Base-by-base conservation (phyloP, 2,113 vertebrate species). In the Nettapus auritus region DNA sequence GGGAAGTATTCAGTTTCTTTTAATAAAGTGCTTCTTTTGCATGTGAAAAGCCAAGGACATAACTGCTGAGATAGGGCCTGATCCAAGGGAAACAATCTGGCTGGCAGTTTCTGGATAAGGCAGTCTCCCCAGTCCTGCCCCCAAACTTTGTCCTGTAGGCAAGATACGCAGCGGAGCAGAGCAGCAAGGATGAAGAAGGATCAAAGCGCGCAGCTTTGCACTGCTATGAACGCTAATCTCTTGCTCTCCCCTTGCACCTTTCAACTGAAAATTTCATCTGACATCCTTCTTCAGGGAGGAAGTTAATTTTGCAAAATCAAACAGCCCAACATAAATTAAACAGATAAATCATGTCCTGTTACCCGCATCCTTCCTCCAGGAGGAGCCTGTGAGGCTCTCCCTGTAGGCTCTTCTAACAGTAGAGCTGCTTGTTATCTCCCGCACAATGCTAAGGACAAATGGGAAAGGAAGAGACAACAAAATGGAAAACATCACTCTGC, bases 271-370 rank as follows among this genome's bases (percentile, higher is more conserved):
- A 92, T 90, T 94, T 87, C 83, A 67, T 89, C 80, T 84, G 81
- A 87, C 62, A 66, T 92, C 55, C 87, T 96, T 93, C 90, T 95
- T 92, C 74, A 38, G 78, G 81, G 90, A 95, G 88, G 92, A 93
- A 91, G 93, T 92, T 95, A 92, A 94, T 95, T 96, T 92, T 95
- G 78, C 78, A 95, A 93, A 96, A 95, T 96, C 96, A 96, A 96
- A 87, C 69, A 76, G 77, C 66, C 74, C 86, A 84, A 84, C 88
- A 93, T 93, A 76, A 97, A 96, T 96, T 94, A 96, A 94, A 95
- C 62, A 89, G 90, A 94, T 97, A 95, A 96, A 90, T 94, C 76
- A 90, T 86, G 88, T 92, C 88, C 80, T 91, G 88, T 88, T 94
- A 88, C 52, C 80, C 6, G 4, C 71, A 83, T 95, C 86, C 90